phyloP scores from a whole-genome alignment of 2,888 invertebrate species.

The Andrena minutula region DNA sequence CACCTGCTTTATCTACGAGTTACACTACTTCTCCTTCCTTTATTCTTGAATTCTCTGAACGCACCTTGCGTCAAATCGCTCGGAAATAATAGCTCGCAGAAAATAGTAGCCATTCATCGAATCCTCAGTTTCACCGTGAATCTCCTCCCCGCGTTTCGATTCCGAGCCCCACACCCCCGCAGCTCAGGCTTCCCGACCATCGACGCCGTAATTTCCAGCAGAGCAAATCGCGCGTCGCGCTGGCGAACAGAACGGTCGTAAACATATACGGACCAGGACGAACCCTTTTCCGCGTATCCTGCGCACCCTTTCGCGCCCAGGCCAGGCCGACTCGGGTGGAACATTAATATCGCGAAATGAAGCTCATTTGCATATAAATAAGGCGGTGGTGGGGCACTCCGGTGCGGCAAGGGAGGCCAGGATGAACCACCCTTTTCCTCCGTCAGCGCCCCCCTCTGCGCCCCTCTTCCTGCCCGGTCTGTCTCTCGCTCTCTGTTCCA shows the following conservation, averaged over 20 bases:
- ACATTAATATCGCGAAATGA: slow-evolving; percentile 96
- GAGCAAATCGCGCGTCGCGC: slow-evolving; percentile 60
- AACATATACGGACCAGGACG: slow-evolving; percentile 79
- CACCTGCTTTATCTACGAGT: no score
- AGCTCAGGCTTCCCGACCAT: slow-evolving; percentile 16
- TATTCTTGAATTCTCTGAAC: no score
- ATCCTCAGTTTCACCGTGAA: not conserved
- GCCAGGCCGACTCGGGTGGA: slow-evolving; percentile 82
- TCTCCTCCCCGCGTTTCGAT: not conserved
- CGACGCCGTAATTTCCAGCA: slow-evolving; percentile 58
- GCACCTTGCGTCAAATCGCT: no score
- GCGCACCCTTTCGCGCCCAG: slow-evolving; percentile 72
- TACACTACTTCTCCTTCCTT: no score
- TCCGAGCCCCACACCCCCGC: not conserved
- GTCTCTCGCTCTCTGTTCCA: slow-evolving; percentile 50
- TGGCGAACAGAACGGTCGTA: slow-evolving; percentile 77
- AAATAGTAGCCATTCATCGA: not conserved
- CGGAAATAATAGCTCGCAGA: not conserved
- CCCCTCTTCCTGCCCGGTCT: slow-evolving; percentile 26
- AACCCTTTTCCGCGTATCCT: slow-evolving; percentile 82
- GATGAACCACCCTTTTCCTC: slow-evolving; percentile 78
- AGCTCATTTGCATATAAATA: slow-evolving; percentile 96
- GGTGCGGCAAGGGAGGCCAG: slow-evolving; percentile 75
- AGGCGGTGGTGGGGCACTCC: slow-evolving; percentile 86
- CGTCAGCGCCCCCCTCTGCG: slow-evolving; percentile 41